Percentiles rank a stretch among this genome's conserved stretches.
Evolutionary conservation across 2,797 vertebrate genomes (phyloP).

Genomic region (Hipposideros larvatus): DNA sequence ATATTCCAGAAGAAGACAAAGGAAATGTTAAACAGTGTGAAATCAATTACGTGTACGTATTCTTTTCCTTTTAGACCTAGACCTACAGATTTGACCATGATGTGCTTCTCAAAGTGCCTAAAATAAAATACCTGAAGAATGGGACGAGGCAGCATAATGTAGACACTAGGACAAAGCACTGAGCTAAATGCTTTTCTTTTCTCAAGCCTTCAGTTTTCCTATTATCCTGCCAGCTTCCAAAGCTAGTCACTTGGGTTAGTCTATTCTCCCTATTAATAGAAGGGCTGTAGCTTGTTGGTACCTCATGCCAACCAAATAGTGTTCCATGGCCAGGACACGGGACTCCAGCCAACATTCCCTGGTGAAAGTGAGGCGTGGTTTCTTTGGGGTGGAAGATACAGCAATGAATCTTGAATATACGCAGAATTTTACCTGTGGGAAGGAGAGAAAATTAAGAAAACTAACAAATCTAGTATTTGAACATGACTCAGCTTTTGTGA

Average conservation of each 20-base stretch:
- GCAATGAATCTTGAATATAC: too few relatives aligned
- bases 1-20: conserved; percentile 96
- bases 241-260: not conserved
- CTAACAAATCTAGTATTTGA: too few relatives aligned
- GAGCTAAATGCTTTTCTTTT: not conserved
- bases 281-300: not conserved
- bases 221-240: not conserved
- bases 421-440: too few relatives aligned
- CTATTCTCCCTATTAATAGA: not conserved
- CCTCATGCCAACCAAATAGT: not conserved
- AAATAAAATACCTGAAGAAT: not conserved
- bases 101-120: not conserved
- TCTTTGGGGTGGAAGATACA: too few relatives aligned
- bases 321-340: not conserved
- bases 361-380: not conserved
- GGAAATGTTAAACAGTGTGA: conserved; percentile 98
- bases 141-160: not conserved
- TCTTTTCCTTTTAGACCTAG: not conserved
- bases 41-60: conserved; percentile 98
- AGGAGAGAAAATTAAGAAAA: too few relatives aligned
- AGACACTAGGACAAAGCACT: not conserved
- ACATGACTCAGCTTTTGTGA: too few relatives aligned
- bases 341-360: not conserved
- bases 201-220: not conserved
- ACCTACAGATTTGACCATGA: not conserved